Conservation (phyloP, 2,113 vertebrate species). For the Myotis davidii region DNA sequence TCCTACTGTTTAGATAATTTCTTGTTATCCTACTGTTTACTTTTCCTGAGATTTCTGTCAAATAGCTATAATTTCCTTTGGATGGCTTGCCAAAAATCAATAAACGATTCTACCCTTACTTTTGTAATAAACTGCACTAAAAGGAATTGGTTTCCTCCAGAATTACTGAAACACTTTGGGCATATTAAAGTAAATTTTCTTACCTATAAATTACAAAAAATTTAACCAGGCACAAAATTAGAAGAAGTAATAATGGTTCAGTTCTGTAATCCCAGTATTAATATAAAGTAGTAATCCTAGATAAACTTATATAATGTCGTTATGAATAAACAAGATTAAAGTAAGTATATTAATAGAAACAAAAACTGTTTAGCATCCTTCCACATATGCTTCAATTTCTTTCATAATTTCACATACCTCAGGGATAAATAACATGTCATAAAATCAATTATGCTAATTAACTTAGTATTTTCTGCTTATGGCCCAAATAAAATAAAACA, state of each 20-base stretch:
- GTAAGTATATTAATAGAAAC: not conserved
- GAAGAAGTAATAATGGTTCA: slow-evolving; percentile 22
- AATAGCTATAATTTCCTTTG: slow-evolving; percentile 63
- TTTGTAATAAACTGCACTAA: slow-evolving; percentile 31
- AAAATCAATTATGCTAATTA: slow-evolving; percentile 40
- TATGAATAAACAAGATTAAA: slow-evolving; percentile 54
- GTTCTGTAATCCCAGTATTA: not conserved
- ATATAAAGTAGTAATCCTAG: not conserved
- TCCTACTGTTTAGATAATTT: slow-evolving; percentile 37
- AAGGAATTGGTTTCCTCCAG: slow-evolving; percentile 22
- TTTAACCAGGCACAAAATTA: slow-evolving; percentile 26
- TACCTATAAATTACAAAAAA: slow-evolving; percentile 23
- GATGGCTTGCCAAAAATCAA: slow-evolving; percentile 50
- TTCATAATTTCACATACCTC: slow-evolving; percentile 2
- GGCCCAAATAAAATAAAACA: slow-evolving; percentile 24
- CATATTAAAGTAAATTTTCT: slow-evolving; percentile 22
- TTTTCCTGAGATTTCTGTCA: slow-evolving; percentile 47
- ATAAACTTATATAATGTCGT: slow-evolving; percentile 22
- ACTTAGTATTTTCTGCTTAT: slow-evolving; percentile 11
- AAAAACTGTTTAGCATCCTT: slow-evolving; percentile 24
- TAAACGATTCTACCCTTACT: slow-evolving; percentile 44
- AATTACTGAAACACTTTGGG: slow-evolving; percentile 25
- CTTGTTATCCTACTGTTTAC: slow-evolving; percentile 35
- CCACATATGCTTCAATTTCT: not conserved
- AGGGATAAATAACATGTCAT: slow-evolving; percentile 29